Evolutionary conservation across 2,888 invertebrate species (phyloP), one percentile per base, ranked within the genome.

Genomic region (Julus scanicus): DNA sequence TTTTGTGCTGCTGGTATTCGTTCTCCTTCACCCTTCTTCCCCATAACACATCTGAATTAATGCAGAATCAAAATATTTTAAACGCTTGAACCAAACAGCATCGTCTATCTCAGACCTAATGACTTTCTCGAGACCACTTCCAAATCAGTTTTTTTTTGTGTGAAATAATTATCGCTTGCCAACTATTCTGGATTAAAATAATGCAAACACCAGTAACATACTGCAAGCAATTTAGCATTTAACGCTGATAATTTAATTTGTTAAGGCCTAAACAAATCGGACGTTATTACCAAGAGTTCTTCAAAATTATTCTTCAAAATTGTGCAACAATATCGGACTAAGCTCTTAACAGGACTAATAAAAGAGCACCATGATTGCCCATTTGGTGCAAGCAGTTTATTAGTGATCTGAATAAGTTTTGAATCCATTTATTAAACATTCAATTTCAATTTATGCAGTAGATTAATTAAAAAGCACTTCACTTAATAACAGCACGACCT

Each of bases 21-120:
- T 71, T 71, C 29, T 71, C 71, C 71, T 71, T 71, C 71, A 71
- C 71, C 29, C 71, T 71, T 71, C 71, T 71, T 71, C 71, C 71
- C 71, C 71, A 71, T 11, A 71, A 71, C 71, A 71, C 29, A 71
- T 71, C 71, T 71, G 71, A 71, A 71, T 8, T 29, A 71, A 71
- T 71, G 71, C n/a, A 71, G 71, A 71, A 71, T 8, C 71, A 71
- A 20, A 29, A 71, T 20, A 53, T 29, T 71, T 29, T n/a, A 71
- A 71, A 63, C 71, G 71, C n/a, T 71, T 29, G 71, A 29, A 71
- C 20, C 71, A 71, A 29, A 71, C 71, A 71, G 71, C 71, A 71
- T 71, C 71, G 71, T 29, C 71, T 29, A 11, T 71, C n/a, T 8
- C 71, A 71, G 71, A 71, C 29, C 71, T 29, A 29, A 29, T 29